Conservation (phyloP, 2,113 vertebrate species). For the Alligator sinensis region DNA sequence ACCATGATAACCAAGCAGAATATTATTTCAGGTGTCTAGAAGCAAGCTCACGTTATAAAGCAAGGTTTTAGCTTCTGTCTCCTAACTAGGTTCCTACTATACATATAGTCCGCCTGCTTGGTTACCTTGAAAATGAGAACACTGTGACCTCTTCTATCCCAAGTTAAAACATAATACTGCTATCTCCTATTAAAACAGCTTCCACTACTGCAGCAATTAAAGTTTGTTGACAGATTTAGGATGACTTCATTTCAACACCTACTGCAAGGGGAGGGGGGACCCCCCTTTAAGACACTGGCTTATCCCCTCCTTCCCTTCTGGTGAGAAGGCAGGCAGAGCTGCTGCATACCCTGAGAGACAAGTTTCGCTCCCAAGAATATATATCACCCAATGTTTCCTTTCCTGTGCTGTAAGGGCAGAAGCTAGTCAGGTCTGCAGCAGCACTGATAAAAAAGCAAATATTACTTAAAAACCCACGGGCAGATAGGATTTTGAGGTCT, state of each 20-base stretch:
- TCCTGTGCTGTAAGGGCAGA: neutral
- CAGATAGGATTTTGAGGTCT: neutral
- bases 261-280: too few species aligned
- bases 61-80: neutral
- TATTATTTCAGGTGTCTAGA: too few species aligned
- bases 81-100: neutral
- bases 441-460: neutral
- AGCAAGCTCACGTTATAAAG: neutral
- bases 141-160: neutral
- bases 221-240: too few species aligned
- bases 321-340: too few species aligned
- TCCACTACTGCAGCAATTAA: too few species aligned
- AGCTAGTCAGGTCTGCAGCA: neutral
- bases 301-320: too few species aligned
- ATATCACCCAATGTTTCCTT: neutral
- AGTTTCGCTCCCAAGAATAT: neutral
- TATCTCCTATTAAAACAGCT: too few species aligned
- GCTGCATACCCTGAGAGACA: too few species aligned
- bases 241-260: neutral
- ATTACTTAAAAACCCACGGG: too few species aligned
- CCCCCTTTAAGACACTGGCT: too few species aligned
- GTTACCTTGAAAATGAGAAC: neutral
- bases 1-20: neutral
- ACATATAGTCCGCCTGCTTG: neutral
- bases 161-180: too few species aligned